Conservation (phyloP, 2,113 vertebrate genomes). For the Misgurnus mizolepis region DNA sequence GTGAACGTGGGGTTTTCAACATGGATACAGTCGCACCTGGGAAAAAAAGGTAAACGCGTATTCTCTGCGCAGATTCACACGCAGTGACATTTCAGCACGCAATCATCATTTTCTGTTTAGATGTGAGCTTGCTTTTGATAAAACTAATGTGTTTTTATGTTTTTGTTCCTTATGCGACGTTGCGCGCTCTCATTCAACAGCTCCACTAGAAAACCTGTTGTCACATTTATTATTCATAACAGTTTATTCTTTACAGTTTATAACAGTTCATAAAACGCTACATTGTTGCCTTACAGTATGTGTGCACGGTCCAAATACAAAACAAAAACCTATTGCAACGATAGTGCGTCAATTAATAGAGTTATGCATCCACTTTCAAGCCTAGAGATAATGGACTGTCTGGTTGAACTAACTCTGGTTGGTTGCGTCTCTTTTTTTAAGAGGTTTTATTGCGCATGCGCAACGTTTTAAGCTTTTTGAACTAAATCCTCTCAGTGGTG, state of each 20-base stretch:
- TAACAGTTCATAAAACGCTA: no score
- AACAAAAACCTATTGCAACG: neutral
- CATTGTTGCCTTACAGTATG: no score
- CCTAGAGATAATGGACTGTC: neutral
- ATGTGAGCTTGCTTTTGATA: neutral
- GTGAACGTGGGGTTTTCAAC: neutral
- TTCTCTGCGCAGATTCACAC: neutral
- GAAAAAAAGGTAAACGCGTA: constrained; percentile 76
- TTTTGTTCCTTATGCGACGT: neutral
- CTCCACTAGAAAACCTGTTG: neutral
- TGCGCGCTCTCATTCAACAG: neutral
- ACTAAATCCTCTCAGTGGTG: neutral
- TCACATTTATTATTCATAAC: constrained; percentile 19
- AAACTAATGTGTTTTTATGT: neutral
- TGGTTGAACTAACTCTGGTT: neutral
- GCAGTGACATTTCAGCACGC: neutral
- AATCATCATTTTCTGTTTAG: neutral
- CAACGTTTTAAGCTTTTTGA: neutral
- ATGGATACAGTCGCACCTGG: constrained; percentile 78
- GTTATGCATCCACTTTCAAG: neutral
- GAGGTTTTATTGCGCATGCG: constrained; percentile 9
- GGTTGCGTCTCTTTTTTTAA: no score
- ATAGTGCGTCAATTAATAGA: neutral
- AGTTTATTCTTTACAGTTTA: neutral
- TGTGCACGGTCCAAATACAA: no score